Conservation (phyloP, 2,888 invertebrate species). For the Heteromurus nitidus region DNA sequence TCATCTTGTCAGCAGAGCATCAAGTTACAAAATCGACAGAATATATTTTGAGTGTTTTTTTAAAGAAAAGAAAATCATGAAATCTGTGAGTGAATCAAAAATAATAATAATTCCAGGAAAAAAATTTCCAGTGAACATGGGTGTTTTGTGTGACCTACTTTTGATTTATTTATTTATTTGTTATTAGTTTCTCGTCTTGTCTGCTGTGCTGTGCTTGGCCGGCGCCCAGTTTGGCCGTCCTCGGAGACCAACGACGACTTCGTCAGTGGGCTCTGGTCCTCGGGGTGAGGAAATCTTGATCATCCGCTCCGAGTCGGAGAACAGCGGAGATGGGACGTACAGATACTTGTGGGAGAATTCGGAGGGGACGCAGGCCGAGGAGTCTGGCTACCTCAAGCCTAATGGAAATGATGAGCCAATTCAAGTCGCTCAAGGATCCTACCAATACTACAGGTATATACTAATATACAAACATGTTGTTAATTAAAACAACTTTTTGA, state of each 20-base stretch:
- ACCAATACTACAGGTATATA: conserved; percentile 57
- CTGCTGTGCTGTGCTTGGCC: conserved; percentile 57
- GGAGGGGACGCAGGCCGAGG: conserved; percentile 65
- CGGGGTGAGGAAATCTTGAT: conserved; percentile 58
- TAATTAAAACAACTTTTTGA: not conserved
- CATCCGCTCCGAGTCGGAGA: conserved; percentile 61
- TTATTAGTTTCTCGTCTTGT: conserved; percentile 51
- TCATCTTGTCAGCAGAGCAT: not conserved
- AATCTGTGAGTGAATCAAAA: conserved; percentile 48
- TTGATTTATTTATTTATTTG: conserved; percentile 4
- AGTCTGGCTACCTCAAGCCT: conserved; percentile 66
- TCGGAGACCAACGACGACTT: not conserved
- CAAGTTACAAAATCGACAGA: no score
- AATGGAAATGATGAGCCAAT: conserved; percentile 65
- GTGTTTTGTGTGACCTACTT: not conserved
- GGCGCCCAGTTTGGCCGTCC: conserved; percentile 61
- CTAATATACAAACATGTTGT: not conserved
- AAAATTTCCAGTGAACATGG: no score
- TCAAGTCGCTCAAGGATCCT: conserved; percentile 69
- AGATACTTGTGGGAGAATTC: conserved; percentile 60
- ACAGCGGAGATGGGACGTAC: conserved; percentile 65
- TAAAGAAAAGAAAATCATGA: conserved; percentile 19
- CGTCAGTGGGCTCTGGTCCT: not conserved
- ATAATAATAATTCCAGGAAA: no score
- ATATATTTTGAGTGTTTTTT: not conserved